Conservation (phyloP, 2,888 invertebrate genomes). For the Machimus rusticus region DNA sequence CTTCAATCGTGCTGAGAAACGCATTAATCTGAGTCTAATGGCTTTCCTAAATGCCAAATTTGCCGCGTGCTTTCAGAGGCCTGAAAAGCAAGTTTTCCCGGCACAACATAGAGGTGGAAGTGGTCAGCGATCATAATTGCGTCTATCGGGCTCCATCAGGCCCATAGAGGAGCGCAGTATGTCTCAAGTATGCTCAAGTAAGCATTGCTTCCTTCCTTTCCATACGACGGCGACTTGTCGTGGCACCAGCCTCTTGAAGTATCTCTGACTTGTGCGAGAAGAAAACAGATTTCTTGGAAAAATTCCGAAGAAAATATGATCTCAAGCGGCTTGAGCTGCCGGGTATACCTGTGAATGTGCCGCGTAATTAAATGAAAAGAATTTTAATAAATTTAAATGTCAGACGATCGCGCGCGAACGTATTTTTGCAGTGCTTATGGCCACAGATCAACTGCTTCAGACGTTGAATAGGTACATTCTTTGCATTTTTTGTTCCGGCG, state of each 20-base stretch:
- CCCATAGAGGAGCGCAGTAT: neutral
- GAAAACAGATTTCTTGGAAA: conserved; percentile 15
- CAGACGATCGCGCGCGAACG: neutral
- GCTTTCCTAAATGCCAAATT: neutral
- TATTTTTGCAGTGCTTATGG: neutral
- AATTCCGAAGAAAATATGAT: conserved; percentile 7
- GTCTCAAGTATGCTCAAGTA: neutral
- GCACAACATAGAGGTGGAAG: neutral
- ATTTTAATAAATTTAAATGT: conserved; percentile 11
- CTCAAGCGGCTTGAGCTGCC: neutral
- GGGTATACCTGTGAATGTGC: neutral
- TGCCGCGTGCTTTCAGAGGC: neutral
- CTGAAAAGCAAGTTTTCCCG: conserved; percentile 5
- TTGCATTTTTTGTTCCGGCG: neutral
- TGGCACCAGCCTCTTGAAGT: neutral
- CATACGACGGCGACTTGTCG: neutral
- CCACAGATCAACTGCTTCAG: neutral
- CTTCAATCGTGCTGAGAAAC: neutral
- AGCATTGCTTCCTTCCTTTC: neutral
- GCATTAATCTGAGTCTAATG: neutral
- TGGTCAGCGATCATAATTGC: neutral
- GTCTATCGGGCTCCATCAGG: neutral
- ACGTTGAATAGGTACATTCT: neutral
- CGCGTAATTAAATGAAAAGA: conserved; percentile 7
- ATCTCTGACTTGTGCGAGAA: neutral